Conservation (phyloP, 2,888 invertebrate species). For the Stratiomys singularior region DNA sequence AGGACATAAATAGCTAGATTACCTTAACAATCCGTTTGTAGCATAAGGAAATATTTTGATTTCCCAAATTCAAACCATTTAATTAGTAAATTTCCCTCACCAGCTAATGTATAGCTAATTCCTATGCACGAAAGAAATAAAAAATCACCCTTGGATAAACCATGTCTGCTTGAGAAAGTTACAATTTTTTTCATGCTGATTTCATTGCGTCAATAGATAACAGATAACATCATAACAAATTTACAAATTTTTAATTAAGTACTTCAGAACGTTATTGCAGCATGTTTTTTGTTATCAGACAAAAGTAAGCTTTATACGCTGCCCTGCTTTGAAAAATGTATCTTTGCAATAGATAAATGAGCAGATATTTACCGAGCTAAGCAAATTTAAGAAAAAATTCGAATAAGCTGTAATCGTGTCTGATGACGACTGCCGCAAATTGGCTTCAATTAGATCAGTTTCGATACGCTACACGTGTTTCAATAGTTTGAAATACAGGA, state of each 20-base stretch:
- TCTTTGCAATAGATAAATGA: not conserved
- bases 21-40: too few relatives aligned
- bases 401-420: not conserved
- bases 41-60: too few relatives aligned
- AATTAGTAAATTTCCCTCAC: too few relatives aligned
- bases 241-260: not conserved
- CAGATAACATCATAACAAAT: not conserved
- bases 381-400: not conserved
- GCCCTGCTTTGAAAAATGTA: not conserved
- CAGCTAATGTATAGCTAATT: too few relatives aligned
- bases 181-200: not conserved
- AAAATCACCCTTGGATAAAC: not conserved
- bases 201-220: not conserved
- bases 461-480: not conserved
- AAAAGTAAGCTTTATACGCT: not conserved
- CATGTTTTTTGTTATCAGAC: slow-evolving; percentile 1
- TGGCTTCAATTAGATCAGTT: not conserved
- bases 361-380: not conserved
- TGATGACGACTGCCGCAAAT: not conserved
- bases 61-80: too few relatives aligned
- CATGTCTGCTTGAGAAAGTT: not conserved
- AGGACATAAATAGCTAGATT: too few relatives aligned
- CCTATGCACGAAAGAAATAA: not conserved
- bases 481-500: not conserved
- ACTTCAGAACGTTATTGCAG: not conserved